Conservation (phyloP, 2,113 vertebrate species). For the Ammodytes dubius region DNA sequence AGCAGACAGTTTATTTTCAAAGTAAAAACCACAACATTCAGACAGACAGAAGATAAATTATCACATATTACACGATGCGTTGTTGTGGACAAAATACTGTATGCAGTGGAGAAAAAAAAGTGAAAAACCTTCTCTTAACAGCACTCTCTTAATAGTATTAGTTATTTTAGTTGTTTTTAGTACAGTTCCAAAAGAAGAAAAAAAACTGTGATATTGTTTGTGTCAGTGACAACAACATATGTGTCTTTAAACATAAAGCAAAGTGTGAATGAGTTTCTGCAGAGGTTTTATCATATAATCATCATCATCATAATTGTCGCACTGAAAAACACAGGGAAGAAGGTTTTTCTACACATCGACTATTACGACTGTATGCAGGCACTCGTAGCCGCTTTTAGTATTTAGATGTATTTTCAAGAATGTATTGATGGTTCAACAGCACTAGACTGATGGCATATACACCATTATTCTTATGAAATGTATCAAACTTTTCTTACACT, state of each 20-base stretch:
- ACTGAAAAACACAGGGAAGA: neutral
- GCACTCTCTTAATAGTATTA: slow-evolving; percentile 26
- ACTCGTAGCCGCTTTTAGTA: too few species aligned
- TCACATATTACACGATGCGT: neutral
- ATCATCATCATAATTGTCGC: neutral
- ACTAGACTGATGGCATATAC: neutral
- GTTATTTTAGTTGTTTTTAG: too few species aligned
- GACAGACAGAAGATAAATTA: slow-evolving; percentile 4
- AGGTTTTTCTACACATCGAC: neutral
- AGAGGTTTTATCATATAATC: neutral
- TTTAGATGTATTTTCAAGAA: neutral
- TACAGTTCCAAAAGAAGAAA: neutral
- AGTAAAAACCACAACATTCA: slow-evolving; percentile 29
- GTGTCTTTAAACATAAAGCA: neutral
- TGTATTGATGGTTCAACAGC: slow-evolving; percentile 3
- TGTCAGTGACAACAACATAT: slow-evolving; percentile 1
- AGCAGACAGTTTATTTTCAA: slow-evolving; percentile 26
- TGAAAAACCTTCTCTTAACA: neutral
- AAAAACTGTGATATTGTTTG: neutral
- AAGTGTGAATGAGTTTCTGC: neutral
- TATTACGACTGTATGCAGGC: neutral
- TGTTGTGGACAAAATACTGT: slow-evolving; percentile 5
- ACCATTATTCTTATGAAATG: neutral
- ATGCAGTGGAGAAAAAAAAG: neutral
- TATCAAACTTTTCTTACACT: neutral